Percentiles rank a stretch among this genome's conserved stretches.
Conservation (phyloP, 2,888 invertebrate species). For the Parnassius smintheus region DNA sequence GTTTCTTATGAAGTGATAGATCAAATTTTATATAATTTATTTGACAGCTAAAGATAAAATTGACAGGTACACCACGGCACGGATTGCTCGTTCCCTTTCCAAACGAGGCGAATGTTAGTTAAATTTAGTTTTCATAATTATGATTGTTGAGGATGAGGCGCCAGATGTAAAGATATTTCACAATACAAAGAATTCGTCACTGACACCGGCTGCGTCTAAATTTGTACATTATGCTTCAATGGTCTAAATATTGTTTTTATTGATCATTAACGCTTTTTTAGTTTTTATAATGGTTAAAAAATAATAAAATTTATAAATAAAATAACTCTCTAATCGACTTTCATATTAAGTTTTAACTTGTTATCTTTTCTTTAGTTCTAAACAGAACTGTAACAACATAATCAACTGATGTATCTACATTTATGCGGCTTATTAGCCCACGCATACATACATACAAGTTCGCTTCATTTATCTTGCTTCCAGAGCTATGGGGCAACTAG, state of each 20-base stretch:
- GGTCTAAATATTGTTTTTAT: too few species aligned
- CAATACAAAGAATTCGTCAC: conserved; percentile 6
- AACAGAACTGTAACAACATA: too few species aligned
- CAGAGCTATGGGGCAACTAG: background rate
- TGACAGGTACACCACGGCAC: conserved; percentile 10
- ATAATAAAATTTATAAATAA: too few species aligned
- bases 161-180: conserved; percentile 4
- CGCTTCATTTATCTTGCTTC: conserved; percentile 14
- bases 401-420: background rate
- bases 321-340: too few species aligned
- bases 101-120: conserved; percentile 23
- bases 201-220: background rate
- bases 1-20: conserved; percentile 20
- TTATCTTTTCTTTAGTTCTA: too few species aligned
- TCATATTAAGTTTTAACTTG: too few species aligned
- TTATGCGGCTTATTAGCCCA: conserved; percentile 13
- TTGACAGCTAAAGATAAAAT: conserved; percentile 22
- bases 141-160: conserved; percentile 17
- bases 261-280: too few species aligned
- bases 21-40: conserved; percentile 19
- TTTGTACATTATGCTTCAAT: too few species aligned
- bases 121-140: conserved; percentile 30
- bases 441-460: conserved; percentile 6
- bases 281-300: too few species aligned
- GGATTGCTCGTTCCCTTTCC: conserved; percentile 20